Percentiles rank a stretch among this genome's conserved stretches.
Conservation (phyloP, 2,888 invertebrate species). For the Drosophila falleni region DNA sequence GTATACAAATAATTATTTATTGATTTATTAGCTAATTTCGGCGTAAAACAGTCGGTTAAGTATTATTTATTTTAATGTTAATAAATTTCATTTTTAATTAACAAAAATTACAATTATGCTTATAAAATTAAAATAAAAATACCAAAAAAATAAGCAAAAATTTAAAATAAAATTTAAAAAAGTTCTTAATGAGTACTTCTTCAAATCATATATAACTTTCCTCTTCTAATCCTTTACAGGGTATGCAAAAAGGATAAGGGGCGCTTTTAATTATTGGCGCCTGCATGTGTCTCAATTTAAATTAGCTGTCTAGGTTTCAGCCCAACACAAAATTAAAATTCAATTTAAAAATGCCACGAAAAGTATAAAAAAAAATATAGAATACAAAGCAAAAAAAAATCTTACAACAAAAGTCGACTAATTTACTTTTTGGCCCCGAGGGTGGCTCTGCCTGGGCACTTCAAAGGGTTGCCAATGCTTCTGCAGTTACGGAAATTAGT, state of each 20-base stretch:
- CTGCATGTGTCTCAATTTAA: constrained; percentile 81
- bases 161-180: neutral
- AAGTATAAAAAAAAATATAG: constrained; percentile 47
- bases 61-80: too few relatives aligned
- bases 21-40: neutral
- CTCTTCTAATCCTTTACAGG: neutral
- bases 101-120: too few relatives aligned
- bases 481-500: constrained; percentile 78
- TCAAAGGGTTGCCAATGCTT: constrained; percentile 58
- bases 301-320: constrained; percentile 64
- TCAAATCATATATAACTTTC: neutral
- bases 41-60: too few relatives aligned
- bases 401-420: constrained; percentile 74
- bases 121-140: too few relatives aligned
- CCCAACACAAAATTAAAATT: constrained; percentile 74
- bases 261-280: constrained; percentile 76
- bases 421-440: constrained; percentile 55
- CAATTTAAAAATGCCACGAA: constrained; percentile 78
- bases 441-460: constrained; percentile 53
- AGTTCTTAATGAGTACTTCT: neutral
- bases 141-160: neutral
- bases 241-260: constrained; percentile 36
- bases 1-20: too few relatives aligned
- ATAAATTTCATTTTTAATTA: too few relatives aligned
- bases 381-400: constrained; percentile 29